Evolutionary conservation across 2,113 vertebrate genomes (phyloP), one percentile per base, ranked within the genome.

Genomic region (Apodemus speciosus): DNA sequence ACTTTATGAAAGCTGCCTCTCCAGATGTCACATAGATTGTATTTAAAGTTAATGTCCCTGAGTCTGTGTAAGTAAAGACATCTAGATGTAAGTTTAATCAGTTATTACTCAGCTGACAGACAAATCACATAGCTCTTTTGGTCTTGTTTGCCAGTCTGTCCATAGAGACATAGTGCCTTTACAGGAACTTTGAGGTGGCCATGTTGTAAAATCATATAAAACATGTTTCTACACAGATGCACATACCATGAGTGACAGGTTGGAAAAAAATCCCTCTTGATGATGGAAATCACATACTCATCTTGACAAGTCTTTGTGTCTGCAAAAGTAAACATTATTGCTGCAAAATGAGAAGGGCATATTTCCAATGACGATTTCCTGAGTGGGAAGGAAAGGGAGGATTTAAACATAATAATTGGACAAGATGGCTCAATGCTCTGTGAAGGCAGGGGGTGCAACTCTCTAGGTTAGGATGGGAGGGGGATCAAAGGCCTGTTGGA

Each of bases 221-320:
- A 79, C 23, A 60, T 53, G 15, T 79, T 95, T 87, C 87, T 81
- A 95, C 85, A 62, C 66, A 71, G 79, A 81, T 75, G 27, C 62
- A 62, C 21, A 15, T 20, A 58, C n/a, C 40, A 51, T 64, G n/a
- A 38, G 23, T 75, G 40, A 58, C 60, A 75, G 27, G 9, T 38
- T 91, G 30, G 81, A 53, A 81, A 77, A 66, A 68, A 43, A 69
- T 9, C 85, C 90, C 58, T 79, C 46, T 49, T 53, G 92, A 89
- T 66, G 64, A 73, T 73, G 38, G 38, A 88, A 86, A 83, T 60
- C 30, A 85, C 13, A n/a, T 51, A 38, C 92, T 93, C 32, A 86
- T 27, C 72, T 62, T 81, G 69, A 58, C 18, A 69, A 85, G 14
- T 49, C 35, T 88, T 93, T 90, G 6, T 6, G 32, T 69, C 88